Percentiles rank a stretch among this genome's conserved stretches.
These are phyloP conservation scores for Actinia tenebrosa DNA, from an alignment of 64 coral and sea anemone species.

Conservation along the genomic window DNA sequence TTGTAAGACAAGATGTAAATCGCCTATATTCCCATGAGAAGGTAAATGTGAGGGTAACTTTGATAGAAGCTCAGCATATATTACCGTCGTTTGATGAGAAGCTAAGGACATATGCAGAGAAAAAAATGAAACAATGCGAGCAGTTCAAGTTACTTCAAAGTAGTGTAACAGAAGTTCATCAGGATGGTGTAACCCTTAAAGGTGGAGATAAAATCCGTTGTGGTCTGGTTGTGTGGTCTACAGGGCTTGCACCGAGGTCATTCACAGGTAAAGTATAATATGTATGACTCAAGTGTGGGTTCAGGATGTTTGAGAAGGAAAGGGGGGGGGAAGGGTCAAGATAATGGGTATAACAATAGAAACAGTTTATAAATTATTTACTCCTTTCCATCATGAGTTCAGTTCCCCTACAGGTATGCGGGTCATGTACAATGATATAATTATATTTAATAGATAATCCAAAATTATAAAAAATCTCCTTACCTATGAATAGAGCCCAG, in stretches of 20 bases:
- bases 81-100: constrained; percentile 95
- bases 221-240: constrained; percentile 98
- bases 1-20: constrained; percentile 88
- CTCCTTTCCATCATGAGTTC: too few species aligned
- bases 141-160: constrained; percentile 88
- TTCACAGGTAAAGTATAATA: constrained; percentile 74
- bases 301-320: too few species aligned
- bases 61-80: constrained; percentile 84
- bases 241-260: constrained; percentile 85
- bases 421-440: too few species aligned
- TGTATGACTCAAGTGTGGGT: neutral
- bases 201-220: constrained; percentile 75
- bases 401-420: too few species aligned
- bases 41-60: constrained; percentile 78
- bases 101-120: constrained; percentile 85
- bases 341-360: too few species aligned
- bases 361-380: too few species aligned
- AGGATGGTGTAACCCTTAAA: constrained; percentile 63
- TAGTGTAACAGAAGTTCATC: constrained; percentile 78
- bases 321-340: too few species aligned
- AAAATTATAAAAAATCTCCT: too few species aligned
- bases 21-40: constrained; percentile 81
- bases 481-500: too few species aligned
- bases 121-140: constrained; percentile 83
- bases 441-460: too few species aligned